Evolutionary conservation across 2,113 vertebrate genomes (phyloP), one percentile per base, ranked within the genome.

Genomic region (Zonotrichia leucophrys): DNA sequence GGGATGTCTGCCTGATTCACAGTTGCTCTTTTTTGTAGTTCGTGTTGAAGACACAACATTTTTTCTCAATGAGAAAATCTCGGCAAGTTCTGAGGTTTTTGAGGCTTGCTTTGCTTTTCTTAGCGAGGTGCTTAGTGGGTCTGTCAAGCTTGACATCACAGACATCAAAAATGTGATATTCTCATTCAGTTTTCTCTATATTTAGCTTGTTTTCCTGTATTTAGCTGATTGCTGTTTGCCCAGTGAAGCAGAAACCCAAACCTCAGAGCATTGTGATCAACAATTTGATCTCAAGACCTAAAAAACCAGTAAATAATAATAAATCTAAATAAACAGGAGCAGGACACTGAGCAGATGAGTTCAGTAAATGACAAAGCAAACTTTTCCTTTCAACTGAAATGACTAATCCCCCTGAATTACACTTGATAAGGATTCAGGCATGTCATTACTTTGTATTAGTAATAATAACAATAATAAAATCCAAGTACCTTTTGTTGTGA

Each of bases 401-500:
- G 16, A 91, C 83, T 67, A 74, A 93, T 78, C 68, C 47, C 78
- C 52, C 47, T 33, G 47, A 74, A 86, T 86, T 63, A 77, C 31
- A 47, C 44, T 74, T 49, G 72, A 70, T 63, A 83, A 92, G 88
- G 90, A 95, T 46, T 55, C 76, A 56, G 76, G 85, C 30, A 67
- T 67, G 77, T 88, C 58, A 80, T 94, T 88, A 83, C 47, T 88
- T 83, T 77, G 52, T 1, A 2, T 35, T 85, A 94, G 31, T 66
- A 92, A 64, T 89, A 90, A 78, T 80, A 89, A 64, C 16, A 93
- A 78, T n/a, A 93, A 78, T n/a, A 58, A 88, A 53, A 76, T 70
- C 41, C 46, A 69, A 81, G 56, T 47, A 81, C 42, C 64, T 93
- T 82, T 74, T 88, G 70, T 90, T 33, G 41, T 59, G 85, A 94